Conservation (phyloP, 2,797 vertebrate species). For the Sandelia bainsii region DNA sequence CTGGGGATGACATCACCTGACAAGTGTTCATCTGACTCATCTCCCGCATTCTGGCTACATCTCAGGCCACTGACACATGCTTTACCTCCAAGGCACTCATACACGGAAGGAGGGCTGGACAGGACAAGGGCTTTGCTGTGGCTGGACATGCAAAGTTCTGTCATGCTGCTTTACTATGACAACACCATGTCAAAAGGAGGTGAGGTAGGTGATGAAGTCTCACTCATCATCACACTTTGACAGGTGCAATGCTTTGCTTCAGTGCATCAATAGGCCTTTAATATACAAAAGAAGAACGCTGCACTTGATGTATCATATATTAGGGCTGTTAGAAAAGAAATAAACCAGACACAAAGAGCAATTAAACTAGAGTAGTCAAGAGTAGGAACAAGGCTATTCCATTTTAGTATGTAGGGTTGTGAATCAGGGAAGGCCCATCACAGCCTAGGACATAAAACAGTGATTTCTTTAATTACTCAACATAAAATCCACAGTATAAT, state of each 20-base stretch:
- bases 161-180: constrained; percentile 38
- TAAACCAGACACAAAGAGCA: constrained; percentile 67
- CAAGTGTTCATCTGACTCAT: constrained; percentile 84
- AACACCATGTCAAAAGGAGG: constrained; percentile 32
- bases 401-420: constrained; percentile 68
- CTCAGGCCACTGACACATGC: constrained; percentile 67
- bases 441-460: constrained; percentile 76
- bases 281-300: constrained; percentile 46
- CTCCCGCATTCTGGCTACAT: constrained; percentile 62
- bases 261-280: constrained; percentile 53
- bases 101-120: constrained; percentile 22
- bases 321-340: constrained; percentile 52
- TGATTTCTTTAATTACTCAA: constrained; percentile 76
- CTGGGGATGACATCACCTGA: constrained; percentile 84
- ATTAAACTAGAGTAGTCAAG: constrained; percentile 69
- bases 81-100: constrained; percentile 58
- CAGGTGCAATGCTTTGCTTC: constrained; percentile 60
- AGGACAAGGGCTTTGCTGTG: constrained; percentile 40
- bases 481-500: constrained; percentile 79
- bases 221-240: constrained; percentile 61
- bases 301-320: constrained; percentile 52
- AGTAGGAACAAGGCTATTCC: constrained; percentile 64
- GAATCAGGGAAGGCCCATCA: constrained; percentile 70
- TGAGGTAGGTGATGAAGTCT: constrained; percentile 63
- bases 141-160: constrained; percentile 41